Conservation (phyloP, 2,888 invertebrate genomes). For the Toxonevra muliebris region DNA sequence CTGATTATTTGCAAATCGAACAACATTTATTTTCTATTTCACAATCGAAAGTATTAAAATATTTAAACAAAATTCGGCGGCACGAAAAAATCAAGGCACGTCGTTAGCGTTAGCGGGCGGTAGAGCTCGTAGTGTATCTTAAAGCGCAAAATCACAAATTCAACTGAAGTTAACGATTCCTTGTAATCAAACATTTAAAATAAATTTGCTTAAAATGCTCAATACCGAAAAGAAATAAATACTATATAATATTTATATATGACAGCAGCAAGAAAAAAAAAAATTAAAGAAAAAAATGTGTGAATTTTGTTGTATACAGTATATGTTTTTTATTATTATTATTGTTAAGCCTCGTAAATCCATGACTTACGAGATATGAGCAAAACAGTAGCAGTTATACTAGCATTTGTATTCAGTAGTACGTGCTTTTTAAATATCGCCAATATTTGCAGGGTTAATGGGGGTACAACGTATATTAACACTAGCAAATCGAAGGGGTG, state of each 20-base stretch:
- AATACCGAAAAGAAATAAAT: constrained; percentile 48
- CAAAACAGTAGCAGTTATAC: not conserved
- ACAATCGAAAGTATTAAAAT: constrained; percentile 6
- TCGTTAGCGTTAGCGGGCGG: constrained; percentile 6
- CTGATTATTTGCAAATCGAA: constrained; percentile 39
- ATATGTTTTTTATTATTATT: constrained; percentile 6
- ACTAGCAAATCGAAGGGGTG: not conserved
- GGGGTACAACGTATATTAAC: not conserved
- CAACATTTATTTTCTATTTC: constrained; percentile 35
- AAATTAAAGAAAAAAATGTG: constrained; percentile 24
- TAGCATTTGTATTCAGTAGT: not conserved
- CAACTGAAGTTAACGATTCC: constrained; percentile 58
- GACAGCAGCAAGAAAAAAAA: no score
- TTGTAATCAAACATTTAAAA: constrained; percentile 60
- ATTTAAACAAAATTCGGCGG: not conserved
- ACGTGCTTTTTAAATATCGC: constrained; percentile 4
- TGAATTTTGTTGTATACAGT: constrained; percentile 7
- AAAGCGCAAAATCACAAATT: constrained; percentile 48
- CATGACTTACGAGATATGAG: constrained; percentile 4
- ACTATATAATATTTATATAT: not conserved
- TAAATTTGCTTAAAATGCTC: constrained; percentile 34
- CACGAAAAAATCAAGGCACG: not conserved
- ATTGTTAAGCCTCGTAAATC: constrained; percentile 17
- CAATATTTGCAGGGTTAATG: constrained; percentile 6
- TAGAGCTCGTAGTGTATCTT: constrained; percentile 18